Evolutionary conservation across 2,797 vertebrate genomes (phyloP).

Genomic region (Chloroceryle amazona): DNA sequence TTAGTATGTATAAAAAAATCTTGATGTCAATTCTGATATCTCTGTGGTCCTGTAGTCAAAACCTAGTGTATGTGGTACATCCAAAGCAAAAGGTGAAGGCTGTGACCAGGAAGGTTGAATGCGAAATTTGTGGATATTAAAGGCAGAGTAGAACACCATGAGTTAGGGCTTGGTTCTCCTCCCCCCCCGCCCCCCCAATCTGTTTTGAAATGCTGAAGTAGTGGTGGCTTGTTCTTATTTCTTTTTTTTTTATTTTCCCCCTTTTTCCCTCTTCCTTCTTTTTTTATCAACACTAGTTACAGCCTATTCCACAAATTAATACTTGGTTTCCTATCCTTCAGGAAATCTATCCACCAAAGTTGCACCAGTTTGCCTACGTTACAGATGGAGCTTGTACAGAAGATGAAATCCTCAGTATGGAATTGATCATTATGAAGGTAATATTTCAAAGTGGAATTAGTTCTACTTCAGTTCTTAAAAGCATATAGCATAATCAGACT

Average conservation of each 20-base stretch:
- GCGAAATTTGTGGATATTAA: not conserved
- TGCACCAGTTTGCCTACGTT: slow-evolving; percentile 96
- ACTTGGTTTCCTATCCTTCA: slow-evolving; percentile 55
- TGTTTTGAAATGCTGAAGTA: not conserved
- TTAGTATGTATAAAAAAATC: not conserved
- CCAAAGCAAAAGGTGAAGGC: not conserved
- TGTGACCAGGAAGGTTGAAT: not conserved
- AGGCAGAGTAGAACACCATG: not conserved
- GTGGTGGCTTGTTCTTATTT: not conserved
- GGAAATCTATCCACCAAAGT: slow-evolving; percentile 98
- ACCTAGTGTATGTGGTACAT: not conserved
- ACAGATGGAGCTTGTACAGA: slow-evolving; percentile 95
- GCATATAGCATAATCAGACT: not conserved
- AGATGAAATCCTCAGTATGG: slow-evolving; percentile 95
- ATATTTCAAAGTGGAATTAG: not conserved
- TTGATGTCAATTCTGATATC: not conserved
- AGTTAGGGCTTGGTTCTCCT: not conserved
- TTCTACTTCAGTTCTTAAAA: not conserved
- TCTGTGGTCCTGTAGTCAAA: not conserved
- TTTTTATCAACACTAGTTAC: not conserved
- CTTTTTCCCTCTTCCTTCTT: not conserved
- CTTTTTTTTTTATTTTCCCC: no score
- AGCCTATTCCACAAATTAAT: not conserved
- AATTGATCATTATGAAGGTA: slow-evolving; percentile 97
- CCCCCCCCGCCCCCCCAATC: no score